Percentiles rank a stretch among this genome's conserved stretches.
Evolutionary conservation across 2,888 invertebrate species (phyloP).

Genomic region (Ptychoptera contaminata): DNA sequence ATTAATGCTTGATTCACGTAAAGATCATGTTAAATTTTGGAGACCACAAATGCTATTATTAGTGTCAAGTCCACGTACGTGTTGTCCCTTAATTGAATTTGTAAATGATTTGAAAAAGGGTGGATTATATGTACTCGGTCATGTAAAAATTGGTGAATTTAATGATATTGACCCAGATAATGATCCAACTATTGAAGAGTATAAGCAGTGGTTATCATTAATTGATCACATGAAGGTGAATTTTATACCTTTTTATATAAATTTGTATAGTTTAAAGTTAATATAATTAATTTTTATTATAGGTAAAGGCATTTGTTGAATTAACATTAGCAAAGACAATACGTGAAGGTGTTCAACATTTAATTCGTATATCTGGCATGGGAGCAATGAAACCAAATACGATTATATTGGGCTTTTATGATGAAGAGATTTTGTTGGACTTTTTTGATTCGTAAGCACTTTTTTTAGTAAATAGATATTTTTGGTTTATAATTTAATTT

Average conservation of each 20-base stretch:
- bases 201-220: slow-evolving; percentile 81
- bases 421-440: slow-evolving; percentile 55
- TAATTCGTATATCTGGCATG: slow-evolving; percentile 80
- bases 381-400: slow-evolving; percentile 99
- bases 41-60: slow-evolving; percentile 89
- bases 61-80: slow-evolving; percentile 78
- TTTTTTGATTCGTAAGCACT: slow-evolving; percentile 54
- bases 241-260: not conserved
- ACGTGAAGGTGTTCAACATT: slow-evolving; percentile 80
- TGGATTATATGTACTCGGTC: slow-evolving; percentile 74
- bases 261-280: too few species aligned
- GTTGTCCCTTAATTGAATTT: slow-evolving; percentile 87
- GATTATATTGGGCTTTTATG: slow-evolving; percentile 86
- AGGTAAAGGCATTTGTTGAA: slow-evolving; percentile 93
- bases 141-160: slow-evolving; percentile 52
- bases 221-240: slow-evolving; percentile 89
- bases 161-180: slow-evolving; percentile 30
- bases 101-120: slow-evolving; percentile 96
- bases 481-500: not conserved
- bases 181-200: slow-evolving; percentile 63
- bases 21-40: slow-evolving; percentile 99
- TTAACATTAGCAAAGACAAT: slow-evolving; percentile 74
- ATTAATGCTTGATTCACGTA: slow-evolving; percentile 83
- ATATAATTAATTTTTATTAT: too few species aligned
- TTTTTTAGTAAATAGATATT: not conserved